These are phyloP conservation scores for Rhagologus leucostigma DNA, from an alignment of 2,113 vertebrate genomes.

Conservation along the genomic window DNA sequence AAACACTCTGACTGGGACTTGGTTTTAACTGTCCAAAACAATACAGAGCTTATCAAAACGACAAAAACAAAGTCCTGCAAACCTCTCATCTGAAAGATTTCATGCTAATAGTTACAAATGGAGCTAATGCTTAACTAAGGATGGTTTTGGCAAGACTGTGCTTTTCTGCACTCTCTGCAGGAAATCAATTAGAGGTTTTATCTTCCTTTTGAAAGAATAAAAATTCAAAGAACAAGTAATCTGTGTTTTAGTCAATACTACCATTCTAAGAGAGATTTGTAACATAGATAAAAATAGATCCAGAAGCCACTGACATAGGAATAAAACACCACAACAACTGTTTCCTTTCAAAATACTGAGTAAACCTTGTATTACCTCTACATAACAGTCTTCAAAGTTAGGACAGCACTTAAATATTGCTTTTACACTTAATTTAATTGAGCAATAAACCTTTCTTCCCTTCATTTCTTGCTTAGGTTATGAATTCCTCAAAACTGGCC, in stretches of 20 bases:
- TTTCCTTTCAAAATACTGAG: background rate
- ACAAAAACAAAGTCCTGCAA: background rate
- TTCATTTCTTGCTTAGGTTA: background rate
- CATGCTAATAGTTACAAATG: background rate
- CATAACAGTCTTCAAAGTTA: background rate
- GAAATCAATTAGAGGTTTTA: background rate
- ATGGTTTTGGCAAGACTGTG: background rate
- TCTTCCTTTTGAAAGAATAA: background rate
- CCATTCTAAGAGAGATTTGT: background rate
- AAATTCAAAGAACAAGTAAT: background rate
- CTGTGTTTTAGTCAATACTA: background rate
- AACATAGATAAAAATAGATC: background rate
- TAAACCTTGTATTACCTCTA: background rate
- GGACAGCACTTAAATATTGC: background rate
- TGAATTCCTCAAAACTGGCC: background rate
- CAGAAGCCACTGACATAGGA: background rate
- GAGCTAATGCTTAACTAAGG: background rate
- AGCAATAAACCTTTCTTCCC: background rate
- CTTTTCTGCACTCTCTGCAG: background rate
- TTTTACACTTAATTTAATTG: background rate
- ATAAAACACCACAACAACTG: background rate
- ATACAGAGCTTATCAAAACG: background rate
- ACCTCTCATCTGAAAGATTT: background rate
- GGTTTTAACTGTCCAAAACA: background rate
- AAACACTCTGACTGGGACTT: background rate